Conservation (phyloP, 2,888 invertebrate genomes). For the Leptura quadrifasciata region DNA sequence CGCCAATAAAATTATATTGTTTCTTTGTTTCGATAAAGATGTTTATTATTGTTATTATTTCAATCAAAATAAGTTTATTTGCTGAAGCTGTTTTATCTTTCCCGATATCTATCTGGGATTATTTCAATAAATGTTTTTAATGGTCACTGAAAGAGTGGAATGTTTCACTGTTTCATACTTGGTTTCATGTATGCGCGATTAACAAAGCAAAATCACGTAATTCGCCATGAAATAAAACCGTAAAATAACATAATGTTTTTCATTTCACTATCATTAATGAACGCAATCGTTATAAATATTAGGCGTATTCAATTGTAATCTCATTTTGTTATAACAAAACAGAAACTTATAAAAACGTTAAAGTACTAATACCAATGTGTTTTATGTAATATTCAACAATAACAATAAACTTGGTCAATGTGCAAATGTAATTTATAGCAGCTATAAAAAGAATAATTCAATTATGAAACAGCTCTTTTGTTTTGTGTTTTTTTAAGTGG, state of each 20-base stretch:
- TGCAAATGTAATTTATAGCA: conserved; percentile 30
- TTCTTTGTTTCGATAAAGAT: no score
- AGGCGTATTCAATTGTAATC: neutral
- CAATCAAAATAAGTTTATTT: no score
- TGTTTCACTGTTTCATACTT: neutral
- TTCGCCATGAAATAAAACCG: neutral
- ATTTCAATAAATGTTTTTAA: neutral
- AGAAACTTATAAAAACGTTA: conserved; percentile 14
- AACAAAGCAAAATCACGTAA: neutral
- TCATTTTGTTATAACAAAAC: neutral
- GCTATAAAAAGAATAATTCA: conserved; percentile 28
- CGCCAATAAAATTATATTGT: no score
- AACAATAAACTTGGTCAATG: conserved; percentile 6
- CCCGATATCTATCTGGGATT: no score
- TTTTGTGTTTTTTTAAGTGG: conserved; percentile 29
- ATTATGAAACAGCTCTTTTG: conserved; percentile 30
- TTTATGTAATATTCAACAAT: conserved; percentile 21
- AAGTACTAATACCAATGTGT: conserved; percentile 15
- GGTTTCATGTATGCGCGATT: neutral
- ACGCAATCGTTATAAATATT: neutral
- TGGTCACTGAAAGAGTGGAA: neutral
- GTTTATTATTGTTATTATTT: no score
- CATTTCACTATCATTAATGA: neutral
- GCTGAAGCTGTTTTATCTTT: no score
- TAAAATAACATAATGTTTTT: neutral